Percentiles rank a stretch among this genome's conserved stretches.
These are phyloP conservation scores for Ochotona curzoniae DNA, from an alignment of 2,113 vertebrate genomes.

Conservation along the genomic window DNA sequence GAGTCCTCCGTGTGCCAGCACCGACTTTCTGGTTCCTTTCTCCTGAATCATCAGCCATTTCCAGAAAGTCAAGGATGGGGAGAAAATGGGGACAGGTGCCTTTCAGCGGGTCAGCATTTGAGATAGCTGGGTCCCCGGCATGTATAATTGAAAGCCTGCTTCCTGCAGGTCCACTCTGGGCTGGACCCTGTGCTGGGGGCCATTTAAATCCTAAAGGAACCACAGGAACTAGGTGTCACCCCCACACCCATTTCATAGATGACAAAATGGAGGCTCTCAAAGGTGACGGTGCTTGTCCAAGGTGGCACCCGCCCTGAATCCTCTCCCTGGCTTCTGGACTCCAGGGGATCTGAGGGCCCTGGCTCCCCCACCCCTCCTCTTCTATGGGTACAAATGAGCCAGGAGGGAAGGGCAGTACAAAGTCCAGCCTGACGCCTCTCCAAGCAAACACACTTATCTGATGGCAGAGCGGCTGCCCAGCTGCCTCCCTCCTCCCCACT, in stretches of 20 bases:
- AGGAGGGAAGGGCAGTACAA: constrained; percentile 57
- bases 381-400: not conserved
- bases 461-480: not conserved
- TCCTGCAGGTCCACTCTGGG: not conserved
- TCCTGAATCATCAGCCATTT: not conserved
- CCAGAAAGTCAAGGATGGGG: not conserved
- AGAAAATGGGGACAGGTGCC: not conserved
- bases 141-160: not conserved
- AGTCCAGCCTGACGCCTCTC: constrained; percentile 63
- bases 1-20: not conserved
- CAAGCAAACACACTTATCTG: constrained; percentile 73
- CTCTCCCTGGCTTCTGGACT: constrained; percentile 29
- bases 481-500: not conserved
- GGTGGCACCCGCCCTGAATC: too few species aligned
- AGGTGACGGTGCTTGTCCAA: not conserved
- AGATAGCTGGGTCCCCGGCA: not conserved
- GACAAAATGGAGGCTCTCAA: not conserved
- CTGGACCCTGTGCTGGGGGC: not conserved
- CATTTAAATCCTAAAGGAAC: not conserved
- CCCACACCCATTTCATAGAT: not conserved
- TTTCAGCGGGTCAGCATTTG: not conserved
- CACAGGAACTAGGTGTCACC: not conserved
- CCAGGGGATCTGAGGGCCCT: not conserved
- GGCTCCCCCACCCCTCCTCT: not conserved
- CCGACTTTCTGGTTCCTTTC: not conserved